A percentile compares a stretch with the other conserved stretches of the same genome.
Evolutionary conservation across 2,113 vertebrate genomes (phyloP).

Genomic region (Hippocampus abdominalis): DNA sequence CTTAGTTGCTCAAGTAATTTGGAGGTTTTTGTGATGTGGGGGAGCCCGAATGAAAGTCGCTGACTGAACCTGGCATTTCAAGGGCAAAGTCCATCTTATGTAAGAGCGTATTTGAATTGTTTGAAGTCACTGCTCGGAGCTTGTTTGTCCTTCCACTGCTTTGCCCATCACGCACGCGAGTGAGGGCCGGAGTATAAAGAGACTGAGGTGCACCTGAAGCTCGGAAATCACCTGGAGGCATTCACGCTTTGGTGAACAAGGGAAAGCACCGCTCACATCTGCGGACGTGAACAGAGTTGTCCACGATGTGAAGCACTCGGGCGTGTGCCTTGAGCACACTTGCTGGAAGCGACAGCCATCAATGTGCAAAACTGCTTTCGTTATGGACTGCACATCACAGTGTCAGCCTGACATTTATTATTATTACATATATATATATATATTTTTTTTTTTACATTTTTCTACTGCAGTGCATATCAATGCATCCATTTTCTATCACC

Average conservation of each 20-base stretch:
- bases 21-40: neutral
- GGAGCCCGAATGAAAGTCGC: constrained; percentile 15
- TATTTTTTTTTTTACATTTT: too few species aligned
- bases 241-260: neutral
- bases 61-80: constrained; percentile 24
- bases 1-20: constrained; percentile 26
- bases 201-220: neutral
- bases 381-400: neutral
- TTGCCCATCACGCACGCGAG: too few species aligned
- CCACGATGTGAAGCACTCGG: neutral
- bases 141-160: neutral
- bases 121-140: neutral
- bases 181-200: neutral
- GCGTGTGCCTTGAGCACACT: neutral
- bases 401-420: neutral
- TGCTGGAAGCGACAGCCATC: neutral
- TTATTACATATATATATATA: neutral
- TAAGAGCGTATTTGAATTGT: constrained; percentile 25
- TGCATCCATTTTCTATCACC: too few species aligned
- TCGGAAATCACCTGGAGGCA: neutral
- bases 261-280: neutral
- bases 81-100: constrained; percentile 11
- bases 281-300: neutral
- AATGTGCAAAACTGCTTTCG: neutral
- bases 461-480: too few species aligned